Evolutionary conservation across 2,888 invertebrate genomes (phyloP).

Genomic region (Yponomeuta malinellus): DNA sequence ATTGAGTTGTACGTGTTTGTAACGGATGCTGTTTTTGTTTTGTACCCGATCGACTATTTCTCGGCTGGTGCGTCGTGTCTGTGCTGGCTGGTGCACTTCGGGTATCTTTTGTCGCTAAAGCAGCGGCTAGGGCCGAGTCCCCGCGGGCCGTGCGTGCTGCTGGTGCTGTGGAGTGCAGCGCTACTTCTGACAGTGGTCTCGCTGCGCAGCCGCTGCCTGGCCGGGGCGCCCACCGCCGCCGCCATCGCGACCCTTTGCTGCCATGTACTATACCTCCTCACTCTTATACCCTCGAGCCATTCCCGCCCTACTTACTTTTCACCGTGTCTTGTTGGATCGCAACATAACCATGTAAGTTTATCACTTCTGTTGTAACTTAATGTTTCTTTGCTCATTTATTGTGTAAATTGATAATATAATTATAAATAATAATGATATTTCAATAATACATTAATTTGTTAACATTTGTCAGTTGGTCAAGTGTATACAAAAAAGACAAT

Average conservation of each 20-base stretch:
- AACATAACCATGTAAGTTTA: conserved; percentile 68
- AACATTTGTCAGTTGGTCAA: no score
- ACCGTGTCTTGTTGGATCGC: conserved; percentile 64
- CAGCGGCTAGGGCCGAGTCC: conserved; percentile 79
- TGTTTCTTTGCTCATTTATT: background rate
- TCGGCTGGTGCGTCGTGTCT: conserved; percentile 81
- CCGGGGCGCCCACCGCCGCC: conserved; percentile 72
- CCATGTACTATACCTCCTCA: conserved; percentile 81
- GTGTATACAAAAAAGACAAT: no score
- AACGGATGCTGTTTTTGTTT: conserved; percentile 57
- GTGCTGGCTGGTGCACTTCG: conserved; percentile 89
- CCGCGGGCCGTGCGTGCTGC: conserved; percentile 82
- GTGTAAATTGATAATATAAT: conserved; percentile 1
- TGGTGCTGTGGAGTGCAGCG: conserved; percentile 81
- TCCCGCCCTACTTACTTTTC: conserved; percentile 68
- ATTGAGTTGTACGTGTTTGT: conserved; percentile 80
- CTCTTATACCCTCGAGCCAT: conserved; percentile 79
- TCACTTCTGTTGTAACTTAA: background rate
- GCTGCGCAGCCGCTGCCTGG: conserved; percentile 78
- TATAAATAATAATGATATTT: no score
- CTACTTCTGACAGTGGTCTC: conserved; percentile 81
- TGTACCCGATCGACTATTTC: conserved; percentile 82
- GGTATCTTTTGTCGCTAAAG: conserved; percentile 82
- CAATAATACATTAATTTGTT: no score
- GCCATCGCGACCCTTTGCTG: conserved; percentile 77